Base-by-base conservation (phyloP, 1,140 invertebrate genomes). In the Gryllus bimaculatus region DNA sequence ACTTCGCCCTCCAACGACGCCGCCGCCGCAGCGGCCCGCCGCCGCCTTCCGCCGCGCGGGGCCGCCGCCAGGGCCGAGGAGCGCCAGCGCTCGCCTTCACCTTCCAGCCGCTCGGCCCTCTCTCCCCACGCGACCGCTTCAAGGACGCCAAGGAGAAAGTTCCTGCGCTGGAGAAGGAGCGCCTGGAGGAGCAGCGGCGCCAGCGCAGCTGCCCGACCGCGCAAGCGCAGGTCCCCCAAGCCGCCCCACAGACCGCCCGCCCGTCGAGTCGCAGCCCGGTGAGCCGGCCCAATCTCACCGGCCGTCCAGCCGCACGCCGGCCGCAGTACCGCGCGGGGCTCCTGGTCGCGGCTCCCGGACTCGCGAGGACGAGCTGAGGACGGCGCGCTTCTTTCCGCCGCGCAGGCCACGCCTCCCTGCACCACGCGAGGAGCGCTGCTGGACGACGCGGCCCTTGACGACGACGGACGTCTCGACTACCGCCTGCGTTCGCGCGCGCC, bases 111-210 rank as follows among this genome's bases (percentile, higher is more conserved):
- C 13, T n/a, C 48, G 47, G 85, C 26, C 86, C 84, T 76, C 85
- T 87, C 7, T 90, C 91, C 54, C 93, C 93, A 0, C 88, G 92
- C 79, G 93, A 94, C 81, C 89, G 93, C 73, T 94, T 94, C 84
- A 92, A 93, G 82, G 93, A 94, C 82, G 93, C 93, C 73, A 94
- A 94, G 84, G 92, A 94, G 83, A 94, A 94, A 85, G 94, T 95
- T 83, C 88, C 92, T 83, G 90, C 91, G 39, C 88, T 95, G 86
- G 93, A 95, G 85, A 87, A 90, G 81, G 91, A 93, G 81, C 88
- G 91, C 73, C 88, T 90, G 78, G 87, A 85, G 5, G 87, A 87
- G 83, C 84, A 83, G 78, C 79, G 81, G 78, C 77, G 80, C 7
- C 76, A 8, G 48, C 48, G 39, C 76, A 77, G n/a, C 47, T 18